Conservation (phyloP, 2,113 vertebrate species). For the Ariopsis seemanni region DNA sequence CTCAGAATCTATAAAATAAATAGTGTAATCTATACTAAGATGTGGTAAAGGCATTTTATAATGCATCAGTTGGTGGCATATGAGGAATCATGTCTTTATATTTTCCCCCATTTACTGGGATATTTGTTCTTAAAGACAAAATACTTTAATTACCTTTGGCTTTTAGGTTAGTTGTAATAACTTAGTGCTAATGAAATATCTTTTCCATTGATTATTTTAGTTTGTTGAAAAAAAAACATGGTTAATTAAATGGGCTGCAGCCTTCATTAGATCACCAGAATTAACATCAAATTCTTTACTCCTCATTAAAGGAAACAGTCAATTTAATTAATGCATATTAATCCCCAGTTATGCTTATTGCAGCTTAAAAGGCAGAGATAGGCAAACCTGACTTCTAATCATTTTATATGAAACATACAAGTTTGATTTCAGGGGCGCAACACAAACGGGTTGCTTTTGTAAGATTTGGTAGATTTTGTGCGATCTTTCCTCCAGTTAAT, state of each 20-base stretch:
- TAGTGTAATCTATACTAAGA: background rate
- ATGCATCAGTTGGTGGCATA: background rate
- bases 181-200: slow-evolving; percentile 62
- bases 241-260: slow-evolving; percentile 83
- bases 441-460: slow-evolving; percentile 37
- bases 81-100: background rate
- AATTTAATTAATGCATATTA: slow-evolving; percentile 98
- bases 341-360: slow-evolving; percentile 93
- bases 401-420: slow-evolving; percentile 56
- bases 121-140: slow-evolving; percentile 25
- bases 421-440: slow-evolving; percentile 58
- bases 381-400: slow-evolving; percentile 59
- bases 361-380: slow-evolving; percentile 74
- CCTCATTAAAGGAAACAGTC: slow-evolving; percentile 94
- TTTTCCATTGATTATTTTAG: slow-evolving; percentile 84
- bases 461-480: slow-evolving; percentile 43
- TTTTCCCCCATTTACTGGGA: background rate
- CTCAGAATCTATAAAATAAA: background rate
- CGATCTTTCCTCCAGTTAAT: slow-evolving; percentile 54
- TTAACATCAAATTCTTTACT: slow-evolving; percentile 93
- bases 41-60: background rate
- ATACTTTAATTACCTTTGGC: slow-evolving; percentile 62
- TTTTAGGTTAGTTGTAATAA: slow-evolving; percentile 54
- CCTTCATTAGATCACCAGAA: slow-evolving; percentile 76
- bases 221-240: slow-evolving; percentile 80